A percentile compares a stretch with the other conserved stretches of the same genome.
Conservation (phyloP, 2,113 vertebrate genomes). For the Eclectus roratus region DNA sequence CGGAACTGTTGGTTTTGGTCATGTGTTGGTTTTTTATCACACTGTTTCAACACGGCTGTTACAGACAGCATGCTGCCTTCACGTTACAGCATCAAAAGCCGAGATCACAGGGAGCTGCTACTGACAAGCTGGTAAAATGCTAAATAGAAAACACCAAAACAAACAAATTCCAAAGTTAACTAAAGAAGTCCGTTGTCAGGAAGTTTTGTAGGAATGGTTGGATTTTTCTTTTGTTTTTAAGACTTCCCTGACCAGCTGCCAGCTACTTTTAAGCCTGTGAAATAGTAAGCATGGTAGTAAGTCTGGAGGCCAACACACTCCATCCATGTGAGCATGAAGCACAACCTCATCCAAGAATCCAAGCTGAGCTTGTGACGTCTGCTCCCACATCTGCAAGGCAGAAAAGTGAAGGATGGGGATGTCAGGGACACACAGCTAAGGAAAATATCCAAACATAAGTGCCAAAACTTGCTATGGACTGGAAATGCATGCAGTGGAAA, state of each 20-base stretch:
- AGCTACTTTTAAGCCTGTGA: background rate
- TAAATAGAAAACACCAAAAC: background rate
- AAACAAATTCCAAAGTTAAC: background rate
- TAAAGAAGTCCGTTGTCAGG: background rate
- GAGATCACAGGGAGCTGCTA: background rate
- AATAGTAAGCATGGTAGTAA: background rate
- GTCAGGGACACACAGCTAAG: background rate
- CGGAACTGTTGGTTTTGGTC: background rate
- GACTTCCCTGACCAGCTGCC: background rate
- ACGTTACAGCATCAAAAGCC: background rate
- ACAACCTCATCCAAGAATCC: background rate
- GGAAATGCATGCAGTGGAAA: rapidly evolving
- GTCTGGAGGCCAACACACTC: background rate
- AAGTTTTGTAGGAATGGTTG: background rate
- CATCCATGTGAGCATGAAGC: background rate
- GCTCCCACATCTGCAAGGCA: background rate
- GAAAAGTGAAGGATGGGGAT: background rate
- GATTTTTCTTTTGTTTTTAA: background rate
- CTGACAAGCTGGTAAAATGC: background rate
- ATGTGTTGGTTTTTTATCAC: background rate
- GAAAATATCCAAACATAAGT: background rate
- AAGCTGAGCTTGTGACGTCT: background rate
- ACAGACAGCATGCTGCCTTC: rapidly evolving
- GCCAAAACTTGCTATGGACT: background rate
- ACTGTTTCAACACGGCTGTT: background rate